Conservation (phyloP, 2,113 vertebrate species). For the Heterotis niloticus region DNA sequence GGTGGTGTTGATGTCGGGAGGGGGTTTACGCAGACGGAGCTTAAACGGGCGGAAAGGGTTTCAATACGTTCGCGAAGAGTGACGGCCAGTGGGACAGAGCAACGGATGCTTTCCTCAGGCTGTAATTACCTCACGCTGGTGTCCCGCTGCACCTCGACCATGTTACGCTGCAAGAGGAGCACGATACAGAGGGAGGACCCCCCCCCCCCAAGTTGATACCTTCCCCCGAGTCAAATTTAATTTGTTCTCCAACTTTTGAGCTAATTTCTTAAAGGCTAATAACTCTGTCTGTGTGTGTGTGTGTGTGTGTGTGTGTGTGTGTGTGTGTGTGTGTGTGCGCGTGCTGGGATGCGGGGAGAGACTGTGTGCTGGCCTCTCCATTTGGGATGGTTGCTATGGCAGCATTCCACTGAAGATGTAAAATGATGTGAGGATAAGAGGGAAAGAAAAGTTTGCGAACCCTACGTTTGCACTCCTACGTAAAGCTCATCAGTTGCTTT, state of each 20-base stretch:
- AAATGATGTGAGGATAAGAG: neutral
- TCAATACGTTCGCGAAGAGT: neutral
- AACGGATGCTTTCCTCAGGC: neutral
- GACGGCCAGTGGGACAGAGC: neutral
- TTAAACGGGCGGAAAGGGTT: slow-evolving; percentile 41
- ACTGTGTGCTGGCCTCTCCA: neutral
- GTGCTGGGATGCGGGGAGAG: neutral
- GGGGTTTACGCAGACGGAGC: slow-evolving; percentile 66
- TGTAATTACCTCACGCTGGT: neutral
- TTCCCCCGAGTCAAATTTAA: slow-evolving; percentile 12
- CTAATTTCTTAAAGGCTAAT: neutral
- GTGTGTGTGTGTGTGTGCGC: neutral
- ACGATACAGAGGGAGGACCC: neutral
- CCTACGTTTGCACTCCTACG: no score
- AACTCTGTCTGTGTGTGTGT: slow-evolving; percentile 29
- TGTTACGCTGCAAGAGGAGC: neutral
- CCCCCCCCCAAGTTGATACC: neutral
- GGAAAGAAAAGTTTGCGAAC: neutral
- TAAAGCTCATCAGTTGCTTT: no score
- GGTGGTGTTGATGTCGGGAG: slow-evolving; percentile 12
- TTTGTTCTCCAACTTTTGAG: slow-evolving; percentile 3
- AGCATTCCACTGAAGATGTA: slow-evolving; percentile 27
- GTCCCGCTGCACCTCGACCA: no score
- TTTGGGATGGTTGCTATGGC: neutral
- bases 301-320: slow-evolving; percentile 28